phyloP scores from a whole-genome alignment of 2,797 vertebrate genomes.

The Diceros bicornis region DNA sequence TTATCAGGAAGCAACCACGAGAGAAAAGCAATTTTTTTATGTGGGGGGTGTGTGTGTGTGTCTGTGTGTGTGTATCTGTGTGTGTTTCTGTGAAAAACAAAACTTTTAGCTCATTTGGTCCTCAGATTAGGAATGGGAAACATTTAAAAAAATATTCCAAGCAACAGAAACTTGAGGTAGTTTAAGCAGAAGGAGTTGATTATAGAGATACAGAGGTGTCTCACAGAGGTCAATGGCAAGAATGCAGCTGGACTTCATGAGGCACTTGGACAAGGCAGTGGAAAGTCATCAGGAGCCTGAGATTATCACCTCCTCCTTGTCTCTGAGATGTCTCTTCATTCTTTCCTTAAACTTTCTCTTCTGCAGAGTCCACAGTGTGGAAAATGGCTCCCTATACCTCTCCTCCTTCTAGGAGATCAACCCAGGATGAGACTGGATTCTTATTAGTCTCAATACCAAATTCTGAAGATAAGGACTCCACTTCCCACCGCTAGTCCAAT shows the following conservation, averaged over 20 bases:
- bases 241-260: neutral
- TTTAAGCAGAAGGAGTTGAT: conserved; percentile 3
- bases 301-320: neutral
- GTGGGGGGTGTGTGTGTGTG: neutral
- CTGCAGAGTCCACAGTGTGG: neutral
- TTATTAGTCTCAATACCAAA: neutral
- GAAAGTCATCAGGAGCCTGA: neutral
- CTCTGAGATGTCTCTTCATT: neutral
- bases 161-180: neutral
- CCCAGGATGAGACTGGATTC: neutral
- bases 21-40: neutral
- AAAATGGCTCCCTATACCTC: neutral
- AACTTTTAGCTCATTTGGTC: neutral
- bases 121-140: neutral
- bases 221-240: neutral
- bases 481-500: neutral
- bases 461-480: neutral
- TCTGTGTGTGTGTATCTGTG: neutral
- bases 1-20: neutral
- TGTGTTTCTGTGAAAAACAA: neutral
- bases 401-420: neutral
- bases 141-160: neutral
- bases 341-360: neutral
- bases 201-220: neutral
- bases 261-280: neutral